Conservation (phyloP, 2,113 vertebrate genomes). For the Takifugu flavidus region DNA sequence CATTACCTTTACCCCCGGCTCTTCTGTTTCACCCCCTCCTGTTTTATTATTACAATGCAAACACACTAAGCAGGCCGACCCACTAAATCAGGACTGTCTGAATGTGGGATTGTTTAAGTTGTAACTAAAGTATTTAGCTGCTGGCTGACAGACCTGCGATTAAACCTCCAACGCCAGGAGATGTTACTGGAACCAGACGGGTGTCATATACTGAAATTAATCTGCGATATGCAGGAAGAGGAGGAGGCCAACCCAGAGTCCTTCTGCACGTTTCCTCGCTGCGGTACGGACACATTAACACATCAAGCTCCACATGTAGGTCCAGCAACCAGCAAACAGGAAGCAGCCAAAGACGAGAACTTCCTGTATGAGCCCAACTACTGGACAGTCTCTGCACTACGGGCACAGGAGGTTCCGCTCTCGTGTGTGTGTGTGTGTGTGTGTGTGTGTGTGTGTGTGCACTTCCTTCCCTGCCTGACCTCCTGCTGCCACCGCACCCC, state of each 20-base stretch:
- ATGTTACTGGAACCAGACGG: not conserved
- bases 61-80: conserved; percentile 38
- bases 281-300: conserved; percentile 5
- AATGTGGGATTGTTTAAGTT: conserved; percentile 24
- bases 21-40: conserved; percentile 39
- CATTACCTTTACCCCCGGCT: conserved; percentile 31
- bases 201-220: not conserved
- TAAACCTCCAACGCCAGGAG: conserved; percentile 11
- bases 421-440: conserved; percentile 23
- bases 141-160: conserved; percentile 15
- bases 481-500: conserved; percentile 41
- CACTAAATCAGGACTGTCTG: conserved; percentile 37
- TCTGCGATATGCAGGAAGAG: too few species aligned
- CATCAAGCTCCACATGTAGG: conserved; percentile 53
- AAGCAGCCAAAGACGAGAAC: conserved; percentile 73
- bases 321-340: conserved; percentile 70
- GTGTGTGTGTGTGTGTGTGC: conserved; percentile 9
- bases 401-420: conserved; percentile 42
- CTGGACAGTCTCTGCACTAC: conserved; percentile 34
- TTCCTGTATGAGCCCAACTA: conserved; percentile 72
- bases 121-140: conserved; percentile 34
- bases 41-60: conserved; percentile 48
- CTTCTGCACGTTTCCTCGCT: not conserved
- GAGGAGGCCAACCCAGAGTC: too few species aligned
- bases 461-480: conserved; percentile 66